Conservation (phyloP, 2,888 invertebrate species). For the Noctua pronuba region DNA sequence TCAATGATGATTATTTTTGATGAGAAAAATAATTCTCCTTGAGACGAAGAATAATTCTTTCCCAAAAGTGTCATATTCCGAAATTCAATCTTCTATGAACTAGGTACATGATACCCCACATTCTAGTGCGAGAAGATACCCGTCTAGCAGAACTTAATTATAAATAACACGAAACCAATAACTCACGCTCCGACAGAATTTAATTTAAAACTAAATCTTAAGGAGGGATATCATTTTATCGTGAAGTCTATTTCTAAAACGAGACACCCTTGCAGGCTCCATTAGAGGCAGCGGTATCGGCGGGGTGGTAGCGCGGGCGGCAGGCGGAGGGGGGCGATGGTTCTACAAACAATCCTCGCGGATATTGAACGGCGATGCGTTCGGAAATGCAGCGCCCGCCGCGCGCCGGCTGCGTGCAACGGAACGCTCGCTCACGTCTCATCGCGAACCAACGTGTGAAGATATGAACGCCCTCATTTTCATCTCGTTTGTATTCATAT, state of each 20-base stretch:
- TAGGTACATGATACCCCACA: background rate
- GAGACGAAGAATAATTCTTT: background rate
- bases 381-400: constrained; percentile 86
- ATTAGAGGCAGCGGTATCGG: constrained; percentile 77
- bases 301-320: constrained; percentile 64
- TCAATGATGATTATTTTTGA: too few relatives aligned
- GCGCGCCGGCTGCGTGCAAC: constrained; percentile 82
- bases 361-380: constrained; percentile 90
- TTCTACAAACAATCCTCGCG: constrained; percentile 89
- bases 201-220: constrained; percentile 66
- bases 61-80: too few relatives aligned
- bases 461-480: constrained; percentile 84
- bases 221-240: constrained; percentile 67
- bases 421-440: constrained; percentile 81
- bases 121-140: background rate
- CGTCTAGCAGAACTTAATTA: constrained; percentile 27
- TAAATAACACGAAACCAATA: constrained; percentile 50
- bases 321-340: constrained; percentile 66
- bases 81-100: background rate
- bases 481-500: constrained; percentile 80
- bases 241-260: constrained; percentile 83
- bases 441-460: constrained; percentile 84
- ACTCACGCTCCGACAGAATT: constrained; percentile 53
- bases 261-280: constrained; percentile 78
- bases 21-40: background rate